These are phyloP conservation scores for Hybos culiciformis DNA, from an alignment of 2,888 invertebrate species.

Conservation along the genomic window DNA sequence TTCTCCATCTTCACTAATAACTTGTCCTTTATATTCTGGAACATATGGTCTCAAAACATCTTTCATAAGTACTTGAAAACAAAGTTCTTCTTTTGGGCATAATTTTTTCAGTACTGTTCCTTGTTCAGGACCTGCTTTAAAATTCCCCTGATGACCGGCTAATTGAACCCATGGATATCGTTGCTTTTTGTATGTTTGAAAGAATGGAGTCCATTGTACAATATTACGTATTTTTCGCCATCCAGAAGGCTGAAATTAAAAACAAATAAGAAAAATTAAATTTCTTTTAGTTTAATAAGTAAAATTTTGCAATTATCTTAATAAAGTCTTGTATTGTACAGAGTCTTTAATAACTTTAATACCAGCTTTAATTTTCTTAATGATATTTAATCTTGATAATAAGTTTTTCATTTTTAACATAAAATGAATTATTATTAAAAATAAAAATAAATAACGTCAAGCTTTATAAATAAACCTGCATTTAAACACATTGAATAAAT, in stretches of 20 bases:
- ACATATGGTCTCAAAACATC: conserved; percentile 80
- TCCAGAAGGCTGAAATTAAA: conserved; percentile 64
- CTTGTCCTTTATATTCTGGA: conserved; percentile 84
- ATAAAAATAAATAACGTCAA: no score
- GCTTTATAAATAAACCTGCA: no score
- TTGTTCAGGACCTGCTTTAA: conserved; percentile 83
- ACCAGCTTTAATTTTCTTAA: no score
- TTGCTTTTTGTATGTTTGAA: conserved; percentile 92
- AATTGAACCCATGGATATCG: conserved; percentile 94
- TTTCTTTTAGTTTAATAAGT: background rate
- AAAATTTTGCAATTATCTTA: no score
- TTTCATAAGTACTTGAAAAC: conserved; percentile 71
- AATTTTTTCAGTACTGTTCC: conserved; percentile 90
- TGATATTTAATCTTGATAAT: no score
- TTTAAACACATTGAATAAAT: no score
- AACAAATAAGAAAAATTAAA: background rate
- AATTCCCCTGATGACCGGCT: conserved; percentile 91
- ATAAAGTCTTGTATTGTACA: no score
- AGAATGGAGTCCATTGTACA: conserved; percentile 93
- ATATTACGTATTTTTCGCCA: conserved; percentile 90
- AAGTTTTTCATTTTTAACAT: no score
- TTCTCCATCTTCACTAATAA: conserved; percentile 65
- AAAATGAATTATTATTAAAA: no score
- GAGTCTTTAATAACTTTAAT: no score
- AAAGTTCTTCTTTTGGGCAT: conserved; percentile 75